Evolutionary conservation across 2,113 vertebrate species (phyloP), one percentile per base, ranked within the genome.

Genomic region (Toxotes jaculatrix): DNA sequence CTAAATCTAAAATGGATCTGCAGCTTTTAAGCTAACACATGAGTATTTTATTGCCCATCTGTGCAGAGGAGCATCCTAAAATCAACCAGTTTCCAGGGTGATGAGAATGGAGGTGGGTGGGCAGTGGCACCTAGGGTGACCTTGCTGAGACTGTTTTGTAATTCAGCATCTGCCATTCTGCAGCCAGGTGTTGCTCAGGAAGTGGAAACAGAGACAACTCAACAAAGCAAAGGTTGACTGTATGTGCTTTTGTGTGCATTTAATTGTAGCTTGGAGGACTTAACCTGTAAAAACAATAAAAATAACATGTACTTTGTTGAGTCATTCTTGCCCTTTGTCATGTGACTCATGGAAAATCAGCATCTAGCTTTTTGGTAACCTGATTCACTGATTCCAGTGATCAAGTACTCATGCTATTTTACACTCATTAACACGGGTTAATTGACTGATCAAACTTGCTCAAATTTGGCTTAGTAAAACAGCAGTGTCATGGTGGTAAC

Each of bases 71-170:
- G 67, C 72, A 77, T 89, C 80, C 83, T 66, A 80, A 90, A 88
- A 77, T 76, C 79, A 59, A 87, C 74, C 87, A 66, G 88, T 93
- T 93, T 91, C 90, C 89, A 91, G 83, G 83, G 89, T 85, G 83
- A 92, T 90, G 79, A 82, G 80, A 86, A 91, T 82, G 72, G 74
- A 86, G 70, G 91, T 77, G 74, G 87, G 89, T 86, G 77, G 80
- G 86, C 56, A 79, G 83, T 23, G 19, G 80, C 65, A 80, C 75
- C 53, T 76, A 40, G 70, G 56, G 84, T 91, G 85, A 88, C 90
- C 88, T 91, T 89, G 80, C 65, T 42, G 75, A 87, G 82, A 62
- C 68, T 74, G 71, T 76, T 89, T 85, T 71, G 76, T 87, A 83
- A 89, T 70, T 74, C 80, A 74, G 66, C 71, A 68, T 80, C 74